phyloP scores from a whole-genome alignment of 2,113 vertebrate species.

The Mormyrus iriodes region DNA sequence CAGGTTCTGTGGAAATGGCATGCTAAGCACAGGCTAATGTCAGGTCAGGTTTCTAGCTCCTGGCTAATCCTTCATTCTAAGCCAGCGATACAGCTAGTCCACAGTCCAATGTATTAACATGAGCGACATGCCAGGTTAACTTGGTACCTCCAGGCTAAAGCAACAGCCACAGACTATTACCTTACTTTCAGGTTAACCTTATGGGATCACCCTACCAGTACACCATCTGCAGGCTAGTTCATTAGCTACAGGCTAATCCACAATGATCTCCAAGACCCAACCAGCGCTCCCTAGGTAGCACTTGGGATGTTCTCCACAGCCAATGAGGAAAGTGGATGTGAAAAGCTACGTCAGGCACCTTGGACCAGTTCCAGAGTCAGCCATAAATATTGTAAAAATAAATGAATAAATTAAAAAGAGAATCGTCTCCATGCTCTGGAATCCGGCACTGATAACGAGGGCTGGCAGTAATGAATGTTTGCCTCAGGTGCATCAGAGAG shows the following conservation, averaged over 20 bases:
- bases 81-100: neutral
- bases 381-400: neutral
- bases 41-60: neutral
- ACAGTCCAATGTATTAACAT: neutral
- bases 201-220: neutral
- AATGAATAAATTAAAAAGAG: neutral
- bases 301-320: neutral
- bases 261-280: neutral
- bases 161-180: neutral
- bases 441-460: neutral
- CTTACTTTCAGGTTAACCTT: neutral
- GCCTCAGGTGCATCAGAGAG: conserved; percentile 3
- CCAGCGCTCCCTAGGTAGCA: neutral
- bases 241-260: neutral
- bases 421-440: neutral
- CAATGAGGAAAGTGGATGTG: neutral
- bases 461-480: conserved; percentile 3
- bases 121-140: neutral
- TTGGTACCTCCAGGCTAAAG: neutral
- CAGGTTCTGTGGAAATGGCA: neutral
- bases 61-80: neutral
- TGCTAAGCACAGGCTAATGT: neutral
- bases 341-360: neutral
- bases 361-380: neutral
- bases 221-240: neutral